Conservation (phyloP, 2,888 invertebrate species). For the Eupithecia inturbata region DNA sequence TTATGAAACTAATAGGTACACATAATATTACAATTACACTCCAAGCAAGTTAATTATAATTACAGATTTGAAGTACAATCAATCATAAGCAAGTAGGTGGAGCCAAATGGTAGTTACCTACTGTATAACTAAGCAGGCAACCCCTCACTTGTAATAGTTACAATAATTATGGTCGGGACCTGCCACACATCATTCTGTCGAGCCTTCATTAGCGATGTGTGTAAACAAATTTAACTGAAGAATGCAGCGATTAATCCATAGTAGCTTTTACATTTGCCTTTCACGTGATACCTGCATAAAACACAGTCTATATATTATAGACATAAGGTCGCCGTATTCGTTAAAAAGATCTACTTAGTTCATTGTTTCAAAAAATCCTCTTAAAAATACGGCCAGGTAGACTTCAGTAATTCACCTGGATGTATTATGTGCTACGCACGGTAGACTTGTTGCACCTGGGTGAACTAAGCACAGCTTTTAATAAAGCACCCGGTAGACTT, state of each 20-base stretch:
- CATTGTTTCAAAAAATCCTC: too few species aligned
- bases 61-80: slow-evolving; percentile 23
- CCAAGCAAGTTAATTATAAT: background rate
- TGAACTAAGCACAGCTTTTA: too few species aligned
- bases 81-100: slow-evolving; percentile 40
- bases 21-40: background rate
- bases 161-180: slow-evolving; percentile 34
- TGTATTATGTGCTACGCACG: too few species aligned
- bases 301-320: background rate
- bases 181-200: slow-evolving; percentile 43
- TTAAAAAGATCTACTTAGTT: too few species aligned
- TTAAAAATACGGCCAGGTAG: too few species aligned
- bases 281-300: background rate
- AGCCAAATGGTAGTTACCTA: slow-evolving; percentile 23
- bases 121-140: slow-evolving; percentile 22
- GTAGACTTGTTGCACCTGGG: too few species aligned
- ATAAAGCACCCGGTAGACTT: too few species aligned
- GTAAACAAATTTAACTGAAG: slow-evolving; percentile 31
- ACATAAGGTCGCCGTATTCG: too few species aligned
- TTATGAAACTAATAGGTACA: background rate
- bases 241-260: slow-evolving; percentile 5
- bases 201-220: slow-evolving; percentile 30
- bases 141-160: slow-evolving; percentile 29
- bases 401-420: too few species aligned
- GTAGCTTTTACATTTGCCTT: background rate